Conservation (phyloP, 37 sponge, comb jelly and placozoan genomes). For the Ianthella basta region DNA sequence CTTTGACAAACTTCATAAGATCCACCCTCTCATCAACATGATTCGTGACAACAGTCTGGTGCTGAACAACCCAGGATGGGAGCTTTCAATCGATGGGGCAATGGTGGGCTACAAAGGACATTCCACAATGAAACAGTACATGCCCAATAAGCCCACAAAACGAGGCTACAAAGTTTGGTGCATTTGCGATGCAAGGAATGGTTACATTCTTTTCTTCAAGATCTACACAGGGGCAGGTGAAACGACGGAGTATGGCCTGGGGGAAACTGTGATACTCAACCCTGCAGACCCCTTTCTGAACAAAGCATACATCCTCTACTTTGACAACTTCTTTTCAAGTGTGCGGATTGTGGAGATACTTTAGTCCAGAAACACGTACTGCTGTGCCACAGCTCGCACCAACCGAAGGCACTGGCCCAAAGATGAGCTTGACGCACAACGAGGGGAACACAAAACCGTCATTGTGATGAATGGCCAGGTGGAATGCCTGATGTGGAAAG, state of each 20-base stretch:
- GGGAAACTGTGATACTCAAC: neutral
- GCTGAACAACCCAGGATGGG: neutral
- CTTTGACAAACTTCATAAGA: slow-evolving; percentile 3
- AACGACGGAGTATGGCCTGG: neutral
- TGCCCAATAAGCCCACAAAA: slow-evolving; percentile 26
- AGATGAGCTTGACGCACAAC: neutral
- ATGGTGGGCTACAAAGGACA: slow-evolving; percentile 41
- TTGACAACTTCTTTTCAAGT: slow-evolving; percentile 4
- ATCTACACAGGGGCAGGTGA: neutral
- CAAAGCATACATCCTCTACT: neutral
- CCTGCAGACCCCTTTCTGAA: neutral
- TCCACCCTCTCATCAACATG: neutral
- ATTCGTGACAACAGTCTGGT: neutral
- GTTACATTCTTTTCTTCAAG: slow-evolving; percentile 3
- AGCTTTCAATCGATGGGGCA: slow-evolving; percentile 23
- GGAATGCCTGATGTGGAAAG: slow-evolving; percentile 7
- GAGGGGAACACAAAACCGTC: neutral
- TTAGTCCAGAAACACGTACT: neutral
- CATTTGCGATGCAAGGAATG: neutral
- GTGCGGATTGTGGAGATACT: neutral
- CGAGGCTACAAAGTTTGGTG: slow-evolving; percentile 37
- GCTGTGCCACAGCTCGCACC: neutral
- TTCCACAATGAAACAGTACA: slow-evolving; percentile 18
- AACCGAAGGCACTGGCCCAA: neutral
- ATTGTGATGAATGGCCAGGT: neutral